Evolutionary conservation across 2,113 vertebrate genomes (phyloP).

Genomic region (Nycticryphes semicollaris): DNA sequence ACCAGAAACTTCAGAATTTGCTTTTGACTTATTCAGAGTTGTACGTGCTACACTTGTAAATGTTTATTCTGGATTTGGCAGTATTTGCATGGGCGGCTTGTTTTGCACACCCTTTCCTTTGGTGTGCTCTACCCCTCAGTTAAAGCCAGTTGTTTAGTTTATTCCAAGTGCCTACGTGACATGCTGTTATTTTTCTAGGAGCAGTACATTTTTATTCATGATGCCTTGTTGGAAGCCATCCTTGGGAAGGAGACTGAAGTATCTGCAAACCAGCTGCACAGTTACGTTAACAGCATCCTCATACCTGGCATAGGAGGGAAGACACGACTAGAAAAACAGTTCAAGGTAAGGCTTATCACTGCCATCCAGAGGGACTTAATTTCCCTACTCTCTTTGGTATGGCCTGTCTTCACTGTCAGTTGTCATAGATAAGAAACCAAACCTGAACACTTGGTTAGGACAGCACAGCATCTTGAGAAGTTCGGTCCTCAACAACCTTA

Average conservation of each 20-base stretch:
- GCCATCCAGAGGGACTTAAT: neutral
- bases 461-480: neutral
- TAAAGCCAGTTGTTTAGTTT: neutral
- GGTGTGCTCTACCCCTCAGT: neutral
- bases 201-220: slow-evolving; percentile 95
- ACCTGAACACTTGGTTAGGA: neutral
- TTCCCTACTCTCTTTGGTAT: neutral
- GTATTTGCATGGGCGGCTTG: neutral
- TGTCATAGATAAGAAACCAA: neutral
- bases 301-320: slow-evolving; percentile 84
- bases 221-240: slow-evolving; percentile 94
- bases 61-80: neutral
- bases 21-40: neutral
- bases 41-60: neutral
- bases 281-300: slow-evolving; percentile 90
- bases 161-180: neutral
- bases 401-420: neutral
- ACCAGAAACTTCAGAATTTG: neutral
- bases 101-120: neutral
- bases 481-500: neutral
- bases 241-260: slow-evolving; percentile 92
- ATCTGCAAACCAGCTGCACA: slow-evolving; percentile 84
- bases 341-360: slow-evolving; percentile 80
- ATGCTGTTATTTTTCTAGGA: slow-evolving; percentile 76
- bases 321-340: slow-evolving; percentile 90